Base-by-base conservation (phyloP, 2,888 invertebrate genomes). In the Agrochola lychnidis region DNA sequence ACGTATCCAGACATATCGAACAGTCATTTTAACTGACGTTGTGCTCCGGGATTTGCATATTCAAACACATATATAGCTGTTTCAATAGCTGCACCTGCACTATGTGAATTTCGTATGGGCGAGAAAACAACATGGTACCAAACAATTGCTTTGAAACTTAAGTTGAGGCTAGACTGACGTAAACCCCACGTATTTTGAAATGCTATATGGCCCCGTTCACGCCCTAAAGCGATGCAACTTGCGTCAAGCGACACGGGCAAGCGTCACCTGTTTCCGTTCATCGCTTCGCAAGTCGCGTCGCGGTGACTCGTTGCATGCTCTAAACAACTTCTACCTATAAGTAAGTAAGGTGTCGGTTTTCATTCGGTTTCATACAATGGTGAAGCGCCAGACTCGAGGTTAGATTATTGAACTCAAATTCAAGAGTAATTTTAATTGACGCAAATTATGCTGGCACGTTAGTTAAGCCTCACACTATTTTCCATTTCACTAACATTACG, bases 31-130 rank as follows among this genome's bases (percentile, higher is more conserved):
- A 59, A 66, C 76, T 73, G 63, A 76, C 73, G 61, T 67, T 72
- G 56, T 53, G 61, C 63, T 70, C 48, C 19, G 69, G 75, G 73
- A 76, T 83, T 86, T 86, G 76, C 76, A 79, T 86, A 78, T 74
- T 82, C 64, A 85, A 76, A 57, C 73, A 61, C 66, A 72, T 30
- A 30, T 30, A 30, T 51, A 59, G 66, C 63, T 48, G 40, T 72
- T 83, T 67, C 81, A 78, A 62, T 61, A 63, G 64, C 45, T 72
- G 36, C 57, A 79, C 79, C 66, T 76, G 71, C 40, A 70, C 73
- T 63, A 12, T 57, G 45, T 56, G 67, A 82, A 85, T 64, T 64
- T 57, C 19, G 45, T 57, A 30, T 73, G 42, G 36, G 25, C 30
- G 45, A 59, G 63, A 70, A 71, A 76, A 76, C 45, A 83, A 69